Evolutionary conservation across 2,797 vertebrate species (phyloP).

Genomic region (Florisuga fusca): DNA sequence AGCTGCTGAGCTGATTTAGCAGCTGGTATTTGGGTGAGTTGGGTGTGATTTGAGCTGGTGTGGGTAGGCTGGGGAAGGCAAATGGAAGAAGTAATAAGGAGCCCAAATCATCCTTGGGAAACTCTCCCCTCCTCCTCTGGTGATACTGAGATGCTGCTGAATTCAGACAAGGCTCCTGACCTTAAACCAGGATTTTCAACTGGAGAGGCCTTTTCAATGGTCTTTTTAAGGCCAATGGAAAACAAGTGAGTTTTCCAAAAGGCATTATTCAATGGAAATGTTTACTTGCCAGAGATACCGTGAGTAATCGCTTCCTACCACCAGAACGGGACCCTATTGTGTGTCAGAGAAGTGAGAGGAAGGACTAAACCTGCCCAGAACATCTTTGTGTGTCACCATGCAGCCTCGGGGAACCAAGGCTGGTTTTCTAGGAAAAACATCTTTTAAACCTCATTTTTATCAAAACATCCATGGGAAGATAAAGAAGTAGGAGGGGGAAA

Average conservation of each 20-base stretch:
- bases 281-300: not conserved
- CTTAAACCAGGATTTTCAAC: not conserved
- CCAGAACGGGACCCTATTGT: not conserved
- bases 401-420: not conserved
- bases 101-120: not conserved
- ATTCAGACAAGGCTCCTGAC: not conserved
- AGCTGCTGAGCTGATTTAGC: not conserved
- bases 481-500: not conserved
- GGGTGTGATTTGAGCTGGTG: not conserved
- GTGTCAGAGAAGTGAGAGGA: not conserved
- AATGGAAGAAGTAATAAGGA: not conserved
- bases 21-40: not conserved
- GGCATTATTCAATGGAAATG: not conserved
- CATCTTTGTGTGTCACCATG: not conserved
- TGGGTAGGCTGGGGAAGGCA: not conserved
- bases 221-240: conserved; percentile 18
- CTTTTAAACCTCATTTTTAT: not conserved
- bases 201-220: not conserved
- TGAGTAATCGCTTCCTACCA: not conserved
- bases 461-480: not conserved
- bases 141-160: not conserved
- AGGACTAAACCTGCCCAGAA: not conserved
- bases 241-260: conserved; percentile 30
- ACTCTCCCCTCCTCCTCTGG: not conserved
- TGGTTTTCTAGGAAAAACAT: not conserved